Conservation (phyloP, 2,797 vertebrate species). For the Clarias fuscus region DNA sequence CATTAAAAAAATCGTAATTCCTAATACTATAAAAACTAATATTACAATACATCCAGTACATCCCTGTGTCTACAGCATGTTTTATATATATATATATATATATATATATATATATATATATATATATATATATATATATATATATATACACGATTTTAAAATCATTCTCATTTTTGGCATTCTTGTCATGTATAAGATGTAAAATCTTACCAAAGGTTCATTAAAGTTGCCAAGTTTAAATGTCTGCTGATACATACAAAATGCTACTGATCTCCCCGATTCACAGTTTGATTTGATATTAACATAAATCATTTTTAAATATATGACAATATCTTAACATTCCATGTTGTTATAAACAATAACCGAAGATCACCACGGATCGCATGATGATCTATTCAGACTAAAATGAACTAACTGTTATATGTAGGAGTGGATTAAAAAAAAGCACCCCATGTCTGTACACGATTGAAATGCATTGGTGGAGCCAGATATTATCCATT, state of each 20-base stretch:
- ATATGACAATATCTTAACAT: constrained; percentile 37
- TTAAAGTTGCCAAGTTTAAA: constrained; percentile 14
- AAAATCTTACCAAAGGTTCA: background rate
- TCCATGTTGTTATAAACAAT: constrained; percentile 42
- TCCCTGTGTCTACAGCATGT: background rate
- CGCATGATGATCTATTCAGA: constrained; percentile 38
- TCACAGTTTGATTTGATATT: constrained; percentile 53
- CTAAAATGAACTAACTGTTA: constrained; percentile 31
- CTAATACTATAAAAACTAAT: background rate
- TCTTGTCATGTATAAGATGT: constrained; percentile 33
- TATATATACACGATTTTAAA: no score
- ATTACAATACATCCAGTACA: background rate
- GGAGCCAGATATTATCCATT: constrained; percentile 52
- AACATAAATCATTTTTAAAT: constrained; percentile 36
- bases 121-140: no score
- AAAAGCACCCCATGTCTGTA: constrained; percentile 53
- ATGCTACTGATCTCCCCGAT: constrained; percentile 48
- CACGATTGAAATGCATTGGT: constrained; percentile 61
- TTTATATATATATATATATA: no score
- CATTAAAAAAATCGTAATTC: background rate
- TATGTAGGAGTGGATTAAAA: constrained; percentile 55
- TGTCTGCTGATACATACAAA: constrained; percentile 32
- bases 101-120: no score
- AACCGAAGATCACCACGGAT: constrained; percentile 29
- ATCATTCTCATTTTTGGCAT: background rate